Conservation (phyloP, 1,140 invertebrate genomes). For the Diorhabda sublineata region DNA sequence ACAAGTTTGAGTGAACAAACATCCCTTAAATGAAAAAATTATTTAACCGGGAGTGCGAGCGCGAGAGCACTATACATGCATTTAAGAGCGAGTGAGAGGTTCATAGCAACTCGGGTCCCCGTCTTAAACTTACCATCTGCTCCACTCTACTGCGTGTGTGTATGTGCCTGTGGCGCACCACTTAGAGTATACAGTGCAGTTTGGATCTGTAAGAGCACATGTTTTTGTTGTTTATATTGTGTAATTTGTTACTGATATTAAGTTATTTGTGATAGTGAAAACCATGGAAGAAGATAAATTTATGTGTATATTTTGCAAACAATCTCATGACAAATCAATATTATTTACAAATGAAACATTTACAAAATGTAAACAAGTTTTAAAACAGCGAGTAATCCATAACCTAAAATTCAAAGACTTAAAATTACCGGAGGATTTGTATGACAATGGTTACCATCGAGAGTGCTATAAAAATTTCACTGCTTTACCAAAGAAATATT, state of each 20-base stretch:
- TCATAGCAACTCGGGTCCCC: neutral
- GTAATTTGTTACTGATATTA: neutral
- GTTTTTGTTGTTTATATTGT: constrained; percentile 15
- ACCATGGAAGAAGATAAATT: constrained; percentile 12
- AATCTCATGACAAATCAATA: constrained; percentile 22
- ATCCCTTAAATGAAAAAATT: constrained; percentile 11
- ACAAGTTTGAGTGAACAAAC: constrained; percentile 14
- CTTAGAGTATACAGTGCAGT: constrained; percentile 6
- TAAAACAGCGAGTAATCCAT: constrained; percentile 21
- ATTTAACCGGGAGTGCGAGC: constrained; percentile 9
- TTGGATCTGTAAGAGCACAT: constrained; percentile 9
- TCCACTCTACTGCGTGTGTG: constrained; percentile 6
- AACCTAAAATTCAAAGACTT: constrained; percentile 19
- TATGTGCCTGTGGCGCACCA: constrained; percentile 1
- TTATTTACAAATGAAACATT: constrained; percentile 26
- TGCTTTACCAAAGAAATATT: constrained; percentile 5
- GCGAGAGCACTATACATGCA: constrained; percentile 12
- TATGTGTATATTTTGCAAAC: constrained; percentile 27
- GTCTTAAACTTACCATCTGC: neutral
- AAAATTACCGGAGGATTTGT: constrained; percentile 27
- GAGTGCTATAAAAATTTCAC: too few relatives aligned
- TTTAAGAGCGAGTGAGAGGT: constrained; percentile 6
- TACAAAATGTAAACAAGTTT: constrained; percentile 23
- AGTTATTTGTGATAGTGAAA: constrained; percentile 4
- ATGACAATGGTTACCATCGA: neutral